These are phyloP conservation scores for Pluvialis apricaria DNA, from an alignment of 2,113 vertebrate genomes.

Conservation along the genomic window DNA sequence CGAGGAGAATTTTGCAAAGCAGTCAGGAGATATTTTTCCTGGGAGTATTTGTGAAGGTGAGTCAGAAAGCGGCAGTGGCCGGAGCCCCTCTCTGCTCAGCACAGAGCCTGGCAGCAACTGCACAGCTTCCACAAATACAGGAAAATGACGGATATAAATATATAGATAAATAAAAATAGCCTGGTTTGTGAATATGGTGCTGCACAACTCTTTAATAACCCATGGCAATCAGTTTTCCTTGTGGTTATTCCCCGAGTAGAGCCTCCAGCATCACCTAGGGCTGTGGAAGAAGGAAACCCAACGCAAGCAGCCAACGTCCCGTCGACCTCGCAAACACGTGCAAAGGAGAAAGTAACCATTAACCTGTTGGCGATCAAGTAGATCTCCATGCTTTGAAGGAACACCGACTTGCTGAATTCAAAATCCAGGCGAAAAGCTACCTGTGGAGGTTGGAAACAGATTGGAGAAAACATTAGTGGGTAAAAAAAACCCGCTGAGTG, in stretches of 20 bases:
- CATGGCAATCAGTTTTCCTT: neutral
- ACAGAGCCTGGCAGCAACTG: neutral
- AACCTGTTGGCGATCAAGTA: conserved; percentile 79
- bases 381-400: conserved; percentile 82
- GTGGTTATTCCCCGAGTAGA: neutral
- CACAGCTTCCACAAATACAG: accelerated
- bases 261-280: neutral
- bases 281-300: neutral
- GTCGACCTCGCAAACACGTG: accelerated
- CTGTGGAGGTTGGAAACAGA: conserved; percentile 57
- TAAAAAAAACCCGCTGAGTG: accelerated
- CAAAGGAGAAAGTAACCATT: neutral
- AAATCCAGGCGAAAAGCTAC: conserved; percentile 90
- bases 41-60: neutral
- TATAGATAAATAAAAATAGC: accelerated
- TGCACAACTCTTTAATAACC: neutral
- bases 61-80: neutral
- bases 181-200: neutral
- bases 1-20: neutral
- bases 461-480: neutral
- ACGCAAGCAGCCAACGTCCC: accelerated
- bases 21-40: neutral
- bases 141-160: neutral
- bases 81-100: neutral
- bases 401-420: conserved; percentile 84